phyloP scores from a whole-genome alignment of 2,888 invertebrate species.

The Masnerella sp. region DNA sequence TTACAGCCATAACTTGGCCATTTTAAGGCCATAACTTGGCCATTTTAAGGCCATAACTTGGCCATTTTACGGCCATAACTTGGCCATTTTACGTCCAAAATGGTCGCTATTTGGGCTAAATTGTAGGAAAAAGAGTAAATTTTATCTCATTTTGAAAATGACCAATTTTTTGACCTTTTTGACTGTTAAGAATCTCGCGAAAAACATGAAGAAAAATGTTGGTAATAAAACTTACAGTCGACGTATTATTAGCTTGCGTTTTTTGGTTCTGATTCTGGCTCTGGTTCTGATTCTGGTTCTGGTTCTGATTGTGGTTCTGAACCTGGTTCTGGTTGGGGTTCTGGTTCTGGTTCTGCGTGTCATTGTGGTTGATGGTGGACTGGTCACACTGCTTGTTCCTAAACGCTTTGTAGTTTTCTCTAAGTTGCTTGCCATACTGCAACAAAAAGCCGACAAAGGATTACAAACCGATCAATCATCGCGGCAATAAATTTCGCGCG shows the following conservation, averaged over 20 bases:
- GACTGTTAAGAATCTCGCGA: no score
- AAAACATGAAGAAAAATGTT: no score
- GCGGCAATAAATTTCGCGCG: constrained; percentile 4
- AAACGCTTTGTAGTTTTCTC: constrained; percentile 81
- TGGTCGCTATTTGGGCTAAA: no score
- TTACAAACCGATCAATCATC: constrained; percentile 17
- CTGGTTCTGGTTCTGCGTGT: constrained; percentile 40
- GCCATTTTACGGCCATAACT: no score
- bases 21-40: no score
- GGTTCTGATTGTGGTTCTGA: constrained; percentile 14
- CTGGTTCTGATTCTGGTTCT: constrained; percentile 19
- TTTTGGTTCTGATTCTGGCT: constrained; percentile 29
- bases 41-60: no score
- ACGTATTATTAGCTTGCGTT: constrained; percentile 29
- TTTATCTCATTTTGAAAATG: no score
- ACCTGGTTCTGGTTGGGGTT: constrained; percentile 24
- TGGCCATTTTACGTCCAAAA: no score
- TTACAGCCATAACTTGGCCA: no score
- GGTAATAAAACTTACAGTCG: constrained; percentile 40
- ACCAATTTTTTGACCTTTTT: no score
- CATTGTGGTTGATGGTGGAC: constrained; percentile 67
- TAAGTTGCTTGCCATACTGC: constrained; percentile 82
- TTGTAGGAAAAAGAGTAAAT: no score
- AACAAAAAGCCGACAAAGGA: constrained; percentile 70
- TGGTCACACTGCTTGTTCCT: constrained; percentile 79